Conservation (phyloP, 2,888 invertebrate genomes). For the Athalia rosae region DNA sequence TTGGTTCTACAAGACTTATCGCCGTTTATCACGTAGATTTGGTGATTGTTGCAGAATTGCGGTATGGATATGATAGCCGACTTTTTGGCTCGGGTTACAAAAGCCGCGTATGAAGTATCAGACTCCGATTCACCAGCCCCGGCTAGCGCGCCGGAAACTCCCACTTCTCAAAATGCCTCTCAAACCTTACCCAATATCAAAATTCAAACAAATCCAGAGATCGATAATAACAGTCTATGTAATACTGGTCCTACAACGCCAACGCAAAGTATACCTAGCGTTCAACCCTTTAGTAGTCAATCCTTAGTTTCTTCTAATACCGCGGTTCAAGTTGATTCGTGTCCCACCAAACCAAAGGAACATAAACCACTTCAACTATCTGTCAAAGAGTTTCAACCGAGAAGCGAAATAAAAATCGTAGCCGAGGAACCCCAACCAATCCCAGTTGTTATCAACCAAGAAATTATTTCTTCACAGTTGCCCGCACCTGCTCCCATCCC, state of each 20-base stretch:
- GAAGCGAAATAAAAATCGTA: constrained; percentile 59
- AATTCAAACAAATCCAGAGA: constrained; percentile 57
- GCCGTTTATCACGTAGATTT: constrained; percentile 68
- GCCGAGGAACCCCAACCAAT: constrained; percentile 54
- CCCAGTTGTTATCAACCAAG: constrained; percentile 57
- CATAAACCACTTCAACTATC: constrained; percentile 62
- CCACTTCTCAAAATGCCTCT: constrained; percentile 42
- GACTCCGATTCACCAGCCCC: constrained; percentile 54
- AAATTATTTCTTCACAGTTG: constrained; percentile 69
- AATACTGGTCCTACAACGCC: constrained; percentile 55
- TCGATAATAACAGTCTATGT: constrained; percentile 59
- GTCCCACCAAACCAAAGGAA: constrained; percentile 51
- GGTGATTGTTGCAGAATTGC: constrained; percentile 69
- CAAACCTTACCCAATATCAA: constrained; percentile 51
- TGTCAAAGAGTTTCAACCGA: constrained; percentile 64
- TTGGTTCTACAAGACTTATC: constrained; percentile 57
- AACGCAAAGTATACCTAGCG: constrained; percentile 55
- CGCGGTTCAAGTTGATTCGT: constrained; percentile 26
- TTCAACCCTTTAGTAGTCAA: constrained; percentile 59
- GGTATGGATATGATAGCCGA: constrained; percentile 66
- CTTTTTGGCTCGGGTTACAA: constrained; percentile 71
- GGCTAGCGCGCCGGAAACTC: constrained; percentile 54
- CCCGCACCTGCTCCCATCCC: constrained; percentile 44
- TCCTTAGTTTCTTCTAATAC: constrained; percentile 50
- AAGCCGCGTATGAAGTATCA: constrained; percentile 63